A percentile compares a stretch with the other conserved stretches of the same genome.
Conservation (phyloP, 2,888 invertebrate genomes). For the Volucella inflata region DNA sequence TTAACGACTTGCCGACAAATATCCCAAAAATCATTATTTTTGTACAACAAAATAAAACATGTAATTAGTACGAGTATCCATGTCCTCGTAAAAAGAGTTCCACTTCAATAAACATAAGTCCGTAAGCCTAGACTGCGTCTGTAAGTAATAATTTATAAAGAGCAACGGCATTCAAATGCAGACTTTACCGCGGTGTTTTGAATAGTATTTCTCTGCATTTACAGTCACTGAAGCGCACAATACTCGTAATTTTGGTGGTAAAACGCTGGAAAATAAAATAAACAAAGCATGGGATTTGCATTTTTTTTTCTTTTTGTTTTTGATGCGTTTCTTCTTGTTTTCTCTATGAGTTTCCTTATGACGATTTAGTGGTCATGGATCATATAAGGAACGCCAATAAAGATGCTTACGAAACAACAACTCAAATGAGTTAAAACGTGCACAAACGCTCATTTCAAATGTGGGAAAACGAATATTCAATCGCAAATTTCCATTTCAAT, state of each 20-base stretch:
- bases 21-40: slow-evolving; percentile 10
- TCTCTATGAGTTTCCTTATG: not conserved
- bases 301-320: not conserved
- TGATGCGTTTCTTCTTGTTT: not conserved
- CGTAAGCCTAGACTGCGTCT: not conserved
- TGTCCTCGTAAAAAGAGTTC: slow-evolving; percentile 33
- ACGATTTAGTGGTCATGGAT: slow-evolving; percentile 1
- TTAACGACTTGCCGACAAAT: not conserved
- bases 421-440: not conserved
- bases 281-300: slow-evolving; percentile 53
- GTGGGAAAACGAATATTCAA: slow-evolving; percentile 34
- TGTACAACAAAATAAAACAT: slow-evolving; percentile 4
- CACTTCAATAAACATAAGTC: slow-evolving; percentile 55
- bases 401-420: slow-evolving; percentile 26
- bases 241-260: not conserved
- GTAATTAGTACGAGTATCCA: slow-evolving; percentile 15
- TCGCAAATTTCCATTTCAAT: slow-evolving; percentile 43
- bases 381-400: slow-evolving; percentile 21
- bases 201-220: slow-evolving; percentile 23
- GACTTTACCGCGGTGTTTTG: slow-evolving; percentile 29
- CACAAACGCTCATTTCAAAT: slow-evolving; percentile 7
- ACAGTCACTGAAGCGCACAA: slow-evolving; percentile 41
- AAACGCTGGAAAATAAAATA: slow-evolving; percentile 30
- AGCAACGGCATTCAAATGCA: slow-evolving; percentile 42
- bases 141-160: slow-evolving; percentile 27